Conservation (phyloP, 2,113 vertebrate species). For the Laticauda laticaudata region DNA sequence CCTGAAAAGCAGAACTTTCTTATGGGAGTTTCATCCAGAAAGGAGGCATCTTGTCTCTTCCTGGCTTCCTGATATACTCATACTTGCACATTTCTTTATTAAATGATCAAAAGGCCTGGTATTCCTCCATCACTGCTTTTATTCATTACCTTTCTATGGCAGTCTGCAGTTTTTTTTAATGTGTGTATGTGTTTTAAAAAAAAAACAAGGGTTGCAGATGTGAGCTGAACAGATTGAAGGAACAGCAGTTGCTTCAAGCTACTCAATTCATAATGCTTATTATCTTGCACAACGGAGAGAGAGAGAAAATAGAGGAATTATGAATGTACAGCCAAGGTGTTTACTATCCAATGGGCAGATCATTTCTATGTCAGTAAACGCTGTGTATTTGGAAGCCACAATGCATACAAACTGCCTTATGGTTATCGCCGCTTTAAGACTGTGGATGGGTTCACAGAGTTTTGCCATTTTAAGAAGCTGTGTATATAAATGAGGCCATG, state of each 20-base stretch:
- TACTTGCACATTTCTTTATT: slow-evolving; percentile 24
- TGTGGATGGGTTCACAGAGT: too few relatives aligned
- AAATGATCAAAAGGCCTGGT: neutral
- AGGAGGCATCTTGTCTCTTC: slow-evolving; percentile 24
- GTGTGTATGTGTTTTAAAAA: neutral
- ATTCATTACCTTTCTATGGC: neutral
- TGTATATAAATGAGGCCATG: too few relatives aligned
- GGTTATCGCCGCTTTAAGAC: too few relatives aligned
- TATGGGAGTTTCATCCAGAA: slow-evolving; percentile 5
- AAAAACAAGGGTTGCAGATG: neutral
- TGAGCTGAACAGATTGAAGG: neutral
- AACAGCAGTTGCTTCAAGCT: neutral
- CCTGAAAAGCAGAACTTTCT: neutral
- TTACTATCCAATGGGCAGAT: neutral
- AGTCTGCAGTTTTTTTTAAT: neutral
- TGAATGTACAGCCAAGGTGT: neutral
- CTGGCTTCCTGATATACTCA: neutral
- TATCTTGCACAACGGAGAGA: neutral
- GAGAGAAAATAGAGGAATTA: neutral
- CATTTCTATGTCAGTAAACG: neutral
- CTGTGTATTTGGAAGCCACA: neutral
- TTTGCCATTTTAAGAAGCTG: too few relatives aligned
- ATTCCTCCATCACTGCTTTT: neutral
- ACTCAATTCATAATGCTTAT: neutral
- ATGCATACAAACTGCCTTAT: neutral